phyloP scores from a whole-genome alignment of 2,888 invertebrate genomes.

The Norana najaformis region DNA sequence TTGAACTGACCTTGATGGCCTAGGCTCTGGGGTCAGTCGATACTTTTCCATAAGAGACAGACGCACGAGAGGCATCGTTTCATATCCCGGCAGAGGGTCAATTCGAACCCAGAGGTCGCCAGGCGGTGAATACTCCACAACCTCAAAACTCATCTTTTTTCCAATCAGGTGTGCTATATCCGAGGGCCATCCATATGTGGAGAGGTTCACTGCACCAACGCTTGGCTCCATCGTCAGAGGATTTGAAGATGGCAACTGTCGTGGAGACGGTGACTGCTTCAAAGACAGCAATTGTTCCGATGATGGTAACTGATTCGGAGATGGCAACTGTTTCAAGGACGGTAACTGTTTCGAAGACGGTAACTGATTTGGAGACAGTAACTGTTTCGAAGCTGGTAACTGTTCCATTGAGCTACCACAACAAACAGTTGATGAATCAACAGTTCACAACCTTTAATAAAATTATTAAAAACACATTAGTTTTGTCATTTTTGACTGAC shows the following conservation, averaged over 20 bases:
- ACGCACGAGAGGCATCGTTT: not conserved
- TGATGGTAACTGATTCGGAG: no score
- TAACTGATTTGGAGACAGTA: conserved; percentile 1
- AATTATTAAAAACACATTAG: not conserved
- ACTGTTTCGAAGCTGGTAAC: not conserved
- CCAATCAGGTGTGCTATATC: not conserved
- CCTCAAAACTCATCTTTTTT: not conserved
- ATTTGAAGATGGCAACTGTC: not conserved
- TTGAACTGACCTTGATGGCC: not conserved
- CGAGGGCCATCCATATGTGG: not conserved
- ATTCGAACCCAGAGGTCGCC: not conserved
- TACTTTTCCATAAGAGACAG: not conserved
- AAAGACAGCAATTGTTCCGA: not conserved
- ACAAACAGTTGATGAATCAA: not conserved
- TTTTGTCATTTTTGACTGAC: not conserved
- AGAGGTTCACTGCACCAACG: not conserved
- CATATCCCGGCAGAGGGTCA: not conserved
- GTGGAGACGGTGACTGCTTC: not conserved
- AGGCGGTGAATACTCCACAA: not conserved
- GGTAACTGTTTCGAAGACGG: not conserved
- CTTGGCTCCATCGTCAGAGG: not conserved
- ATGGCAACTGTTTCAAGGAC: not conserved
- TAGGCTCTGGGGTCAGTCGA: not conserved
- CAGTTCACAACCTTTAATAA: not conserved
- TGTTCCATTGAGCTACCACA: not conserved